Evolutionary conservation across 2,113 vertebrate species (phyloP).

Genomic region (Fulmarus glacialis): DNA sequence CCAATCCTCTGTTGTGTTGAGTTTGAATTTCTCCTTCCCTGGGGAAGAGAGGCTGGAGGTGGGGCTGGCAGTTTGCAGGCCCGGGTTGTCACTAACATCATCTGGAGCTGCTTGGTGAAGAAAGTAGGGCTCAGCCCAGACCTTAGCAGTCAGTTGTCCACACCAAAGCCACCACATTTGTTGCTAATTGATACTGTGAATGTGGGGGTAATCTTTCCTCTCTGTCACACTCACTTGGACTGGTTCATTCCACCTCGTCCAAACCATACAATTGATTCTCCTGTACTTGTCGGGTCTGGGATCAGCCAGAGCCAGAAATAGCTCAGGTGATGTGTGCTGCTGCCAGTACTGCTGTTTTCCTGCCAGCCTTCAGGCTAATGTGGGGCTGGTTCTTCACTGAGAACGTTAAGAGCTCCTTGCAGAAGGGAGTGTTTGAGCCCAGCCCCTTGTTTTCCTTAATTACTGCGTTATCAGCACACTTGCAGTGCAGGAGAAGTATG

Average conservation of each 20-base stretch:
- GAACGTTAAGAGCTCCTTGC: neutral
- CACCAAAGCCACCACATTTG: neutral
- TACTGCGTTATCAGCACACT: conserved; percentile 78
- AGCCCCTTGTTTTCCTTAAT: conserved; percentile 78
- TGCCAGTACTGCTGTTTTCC: neutral
- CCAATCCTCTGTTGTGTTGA: fast-evolving
- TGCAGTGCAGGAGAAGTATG: conserved; percentile 90
- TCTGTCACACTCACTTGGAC: neutral
- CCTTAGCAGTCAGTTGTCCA: neutral
- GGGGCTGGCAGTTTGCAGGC: neutral
- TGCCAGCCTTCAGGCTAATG: neutral
- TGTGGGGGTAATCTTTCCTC: neutral
- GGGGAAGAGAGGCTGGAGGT: neutral
- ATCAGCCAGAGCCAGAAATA: neutral
- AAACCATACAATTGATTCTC: neutral
- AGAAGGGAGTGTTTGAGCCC: conserved; percentile 38
- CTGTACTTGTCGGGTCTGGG: neutral
- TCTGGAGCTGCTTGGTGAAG: neutral
- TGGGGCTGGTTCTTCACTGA: neutral
- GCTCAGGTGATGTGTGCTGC: neutral
- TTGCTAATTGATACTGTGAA: neutral
- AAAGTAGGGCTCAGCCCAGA: neutral
- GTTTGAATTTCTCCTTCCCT: neutral
- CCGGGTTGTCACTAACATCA: fast-evolving
- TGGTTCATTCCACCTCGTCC: neutral